Percentiles rank a stretch among this genome's conserved stretches.
Evolutionary conservation across 2,113 vertebrate species (phyloP).

Genomic region (Nannospalax galili): DNA sequence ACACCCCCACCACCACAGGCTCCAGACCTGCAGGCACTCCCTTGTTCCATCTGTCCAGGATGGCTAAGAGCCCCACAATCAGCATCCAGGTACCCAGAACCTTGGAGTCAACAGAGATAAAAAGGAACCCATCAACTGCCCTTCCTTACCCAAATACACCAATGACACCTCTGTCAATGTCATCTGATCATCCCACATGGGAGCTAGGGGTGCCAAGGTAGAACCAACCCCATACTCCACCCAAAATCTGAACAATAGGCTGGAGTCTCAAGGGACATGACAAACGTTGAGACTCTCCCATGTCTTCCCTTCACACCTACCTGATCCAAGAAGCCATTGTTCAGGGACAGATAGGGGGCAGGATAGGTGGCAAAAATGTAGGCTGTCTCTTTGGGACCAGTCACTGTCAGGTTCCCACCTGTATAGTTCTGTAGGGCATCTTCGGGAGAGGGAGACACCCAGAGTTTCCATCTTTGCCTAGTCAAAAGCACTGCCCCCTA

Average conservation of each 20-base stretch:
- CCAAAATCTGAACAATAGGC: not conserved
- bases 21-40: constrained; percentile 93
- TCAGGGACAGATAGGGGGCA: constrained; percentile 88
- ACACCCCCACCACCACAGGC: constrained; percentile 92
- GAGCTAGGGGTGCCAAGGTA: not conserved
- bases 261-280: not conserved
- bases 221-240: not conserved
- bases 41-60: constrained; percentile 92
- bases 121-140: not conserved
- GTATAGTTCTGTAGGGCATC: constrained; percentile 92
- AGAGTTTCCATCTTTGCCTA: not conserved
- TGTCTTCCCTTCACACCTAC: constrained; percentile 78
- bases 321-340: constrained; percentile 95
- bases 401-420: constrained; percentile 87
- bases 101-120: not conserved
- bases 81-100: constrained; percentile 87
- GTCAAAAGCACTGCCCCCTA: constrained; percentile 32
- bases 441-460: constrained; percentile 69
- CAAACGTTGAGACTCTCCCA: not conserved
- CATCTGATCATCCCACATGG: not conserved
- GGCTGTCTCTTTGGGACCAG: constrained; percentile 92
- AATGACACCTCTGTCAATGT: not conserved
- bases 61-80: constrained; percentile 92
- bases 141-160: not conserved
- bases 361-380: constrained; percentile 96